Evolutionary conservation across 2,888 invertebrate genomes (phyloP), one percentile per base, ranked within the genome.

Genomic region (Galeruca laticollis): DNA sequence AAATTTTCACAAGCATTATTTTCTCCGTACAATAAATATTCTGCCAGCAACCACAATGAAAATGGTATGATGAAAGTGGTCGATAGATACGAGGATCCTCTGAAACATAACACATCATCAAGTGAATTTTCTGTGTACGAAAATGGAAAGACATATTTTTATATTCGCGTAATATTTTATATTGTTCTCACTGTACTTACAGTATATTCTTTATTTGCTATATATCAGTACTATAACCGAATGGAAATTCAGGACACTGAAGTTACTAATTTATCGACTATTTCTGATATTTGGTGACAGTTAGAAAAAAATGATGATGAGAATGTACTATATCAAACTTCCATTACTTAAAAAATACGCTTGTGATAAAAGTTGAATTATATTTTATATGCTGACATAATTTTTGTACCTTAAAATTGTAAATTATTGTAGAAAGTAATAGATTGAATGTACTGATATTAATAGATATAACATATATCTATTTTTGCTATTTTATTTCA

Each of bases 251-350:
- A 87, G 71, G 86, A 87, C 77, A 87, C 91, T 86, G 91, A 92
- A 84, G 91, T 91, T 83, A 86, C 85, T 78, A 86, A 86, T 74
- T 78, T 88, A 75, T 86, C 87, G 43, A 90, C 90, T 68, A 89
- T 91, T 61, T 88, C 90, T 57, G 91, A 92, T 79, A 87, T 92
- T 72, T 92, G 92, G 92, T 92, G 92, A 92, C 90, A 89, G 82
- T 84, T 89, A 82, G 87, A 88, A 78, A 87, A 77, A 70, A 87
- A 87, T 70, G 83, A 81, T 85, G 89, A 89, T 51, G 85, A 89
- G 86, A 86, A 78, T 60, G 71, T 78, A 51, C 79, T 83, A 68
- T 89, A 80, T 65, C 76, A 78, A 69, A 80, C 78, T 71, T 78
- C 78, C 70, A 75, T 80, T 71, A 88, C 83, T 71, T 81, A 76